Evolutionary conservation across 2,888 invertebrate genomes (phyloP), one percentile per base, ranked within the genome.

Genomic region (Meghimatium bilineatum): DNA sequence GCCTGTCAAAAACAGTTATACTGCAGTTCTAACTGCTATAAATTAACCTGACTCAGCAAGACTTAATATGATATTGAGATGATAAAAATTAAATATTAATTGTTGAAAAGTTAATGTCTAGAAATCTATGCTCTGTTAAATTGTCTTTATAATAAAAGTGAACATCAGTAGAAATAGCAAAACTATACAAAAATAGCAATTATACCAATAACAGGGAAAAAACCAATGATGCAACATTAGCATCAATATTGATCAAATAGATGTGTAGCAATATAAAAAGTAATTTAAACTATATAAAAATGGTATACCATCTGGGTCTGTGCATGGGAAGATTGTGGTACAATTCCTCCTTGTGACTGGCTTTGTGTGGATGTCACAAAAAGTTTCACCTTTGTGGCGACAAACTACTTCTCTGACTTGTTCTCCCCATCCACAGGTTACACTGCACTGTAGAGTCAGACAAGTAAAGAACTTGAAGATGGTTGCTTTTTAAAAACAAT

Each of bases 271-370:
- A 23, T 14, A 17, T 12, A 44, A 44, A 44, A 44, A 44, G 44
- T 12, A 44, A n/a, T n/a, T 63, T 63, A 29, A 63, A 17, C 12
- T 63, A 63, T 10, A 63, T 12, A 23, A 23, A n/a, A 6, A 20
- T n/a, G 6, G 10, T 26, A 74, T 74, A 92, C 92, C 91, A 75
- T 96, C 96, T 67, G 96, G 96, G n/a, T 96, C 96, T 86, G 97
- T 96, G 85, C 96, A 96, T 1, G 90, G 89, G 36, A 91, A 89
- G 75, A 90, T 89, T 12, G 91, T 91, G 23, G 90, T 89, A 92
- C 91, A 91, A 77, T 89, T 96, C 96, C 87, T 89, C 29, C 80
- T 96, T 20, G 89, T 89, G 78, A 88, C 83, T 5, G 91, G 91
- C 87, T 90, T 90, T 32, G 87, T 87, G 20, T 85, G 80, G 2